phyloP scores from a whole-genome alignment of 2,888 invertebrate genomes.

The Cryptosula pallasiana region DNA sequence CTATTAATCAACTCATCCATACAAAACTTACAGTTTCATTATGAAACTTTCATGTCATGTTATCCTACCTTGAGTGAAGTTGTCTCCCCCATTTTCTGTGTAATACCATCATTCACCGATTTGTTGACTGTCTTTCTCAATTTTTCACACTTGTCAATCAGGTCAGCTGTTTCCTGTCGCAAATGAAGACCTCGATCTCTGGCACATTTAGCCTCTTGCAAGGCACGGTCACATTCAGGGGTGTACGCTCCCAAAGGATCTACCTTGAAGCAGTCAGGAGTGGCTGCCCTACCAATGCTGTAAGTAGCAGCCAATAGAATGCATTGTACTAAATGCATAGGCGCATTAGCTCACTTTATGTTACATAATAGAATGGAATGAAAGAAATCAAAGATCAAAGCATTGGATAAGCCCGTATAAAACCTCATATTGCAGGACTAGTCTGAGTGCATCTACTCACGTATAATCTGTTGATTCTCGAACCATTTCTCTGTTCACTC shows the following conservation, averaged over 20 bases:
- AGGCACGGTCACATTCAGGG: conserved; percentile 44
- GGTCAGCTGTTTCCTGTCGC: conserved; percentile 38
- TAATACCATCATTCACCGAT: conserved; percentile 49
- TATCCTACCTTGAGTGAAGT: conserved; percentile 47
- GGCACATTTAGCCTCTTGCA: conserved; percentile 44
- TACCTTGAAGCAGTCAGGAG: conserved; percentile 19
- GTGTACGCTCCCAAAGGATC: conserved; percentile 50
- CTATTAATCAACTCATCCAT: too few relatives aligned
- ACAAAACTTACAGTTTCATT: too few relatives aligned
- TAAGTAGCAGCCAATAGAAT: too few relatives aligned
- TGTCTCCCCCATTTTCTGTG: conserved; percentile 48
- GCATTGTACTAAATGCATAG: too few relatives aligned
- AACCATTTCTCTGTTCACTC: neutral
- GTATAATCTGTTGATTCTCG: neutral
- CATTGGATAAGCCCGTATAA: neutral
- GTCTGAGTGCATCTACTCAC: neutral
- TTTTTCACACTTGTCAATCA: conserved; percentile 40
- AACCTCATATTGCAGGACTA: too few relatives aligned
- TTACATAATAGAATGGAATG: too few relatives aligned
- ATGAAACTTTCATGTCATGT: too few relatives aligned
- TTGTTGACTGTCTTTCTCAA: conserved; percentile 46
- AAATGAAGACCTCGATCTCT: conserved; percentile 31
- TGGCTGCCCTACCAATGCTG: too few relatives aligned
- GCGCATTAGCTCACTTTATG: too few relatives aligned
- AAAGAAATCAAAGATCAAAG: neutral